phyloP scores from a whole-genome alignment of 2,797 vertebrate genomes.

The Scomberomorus guttatus region DNA sequence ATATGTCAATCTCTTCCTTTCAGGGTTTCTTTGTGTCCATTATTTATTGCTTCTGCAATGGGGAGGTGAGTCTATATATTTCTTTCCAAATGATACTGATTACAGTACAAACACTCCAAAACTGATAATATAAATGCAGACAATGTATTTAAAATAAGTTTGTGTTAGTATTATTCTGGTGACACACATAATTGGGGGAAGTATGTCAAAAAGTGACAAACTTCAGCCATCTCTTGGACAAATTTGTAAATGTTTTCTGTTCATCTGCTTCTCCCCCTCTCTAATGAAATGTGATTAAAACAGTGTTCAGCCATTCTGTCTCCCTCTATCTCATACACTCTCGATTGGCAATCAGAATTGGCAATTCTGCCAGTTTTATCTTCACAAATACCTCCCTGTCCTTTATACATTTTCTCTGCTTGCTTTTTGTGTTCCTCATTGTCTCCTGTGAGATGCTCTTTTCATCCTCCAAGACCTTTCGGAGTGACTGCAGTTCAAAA shows the following conservation, averaged over 20 bases:
- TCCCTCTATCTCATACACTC: background rate
- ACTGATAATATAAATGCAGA: background rate
- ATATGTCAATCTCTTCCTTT: conserved; percentile 41
- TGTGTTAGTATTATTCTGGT: background rate
- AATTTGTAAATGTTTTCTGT: too few species aligned
- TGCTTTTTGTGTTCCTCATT: background rate
- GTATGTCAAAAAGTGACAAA: background rate
- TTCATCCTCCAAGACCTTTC: background rate
- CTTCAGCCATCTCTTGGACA: too few species aligned
- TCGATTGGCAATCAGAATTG: too few species aligned
- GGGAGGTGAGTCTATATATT: conserved; percentile 87
- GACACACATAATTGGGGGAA: background rate
- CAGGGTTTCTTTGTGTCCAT: conserved; percentile 95
- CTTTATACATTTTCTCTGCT: background rate
- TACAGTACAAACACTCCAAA: background rate
- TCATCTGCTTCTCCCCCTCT: background rate
- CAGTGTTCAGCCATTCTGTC: background rate
- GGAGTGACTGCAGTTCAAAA: background rate
- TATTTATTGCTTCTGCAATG: conserved; percentile 94
- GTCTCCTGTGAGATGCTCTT: background rate
- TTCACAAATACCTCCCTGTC: background rate
- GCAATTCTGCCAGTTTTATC: background rate
- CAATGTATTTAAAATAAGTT: background rate
- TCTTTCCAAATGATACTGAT: background rate
- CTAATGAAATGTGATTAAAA: background rate